Percentiles rank a stretch among this genome's conserved stretches.
These are phyloP conservation scores for Furcifer pardalis DNA, from an alignment of 2,797 vertebrate species.

Conservation along the genomic window DNA sequence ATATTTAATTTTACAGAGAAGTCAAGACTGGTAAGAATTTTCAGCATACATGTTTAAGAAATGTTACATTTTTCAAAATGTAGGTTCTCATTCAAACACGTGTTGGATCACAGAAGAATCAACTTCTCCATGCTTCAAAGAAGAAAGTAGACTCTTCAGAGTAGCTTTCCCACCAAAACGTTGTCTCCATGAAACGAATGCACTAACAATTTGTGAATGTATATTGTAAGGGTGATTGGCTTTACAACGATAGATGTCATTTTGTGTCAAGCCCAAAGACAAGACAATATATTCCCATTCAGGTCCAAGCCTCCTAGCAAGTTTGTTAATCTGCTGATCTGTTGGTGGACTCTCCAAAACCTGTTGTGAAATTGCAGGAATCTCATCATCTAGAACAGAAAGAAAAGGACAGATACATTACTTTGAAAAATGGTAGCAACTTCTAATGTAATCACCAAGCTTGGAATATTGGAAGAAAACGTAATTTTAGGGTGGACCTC, in stretches of 20 bases:
- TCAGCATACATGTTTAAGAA: too few species aligned
- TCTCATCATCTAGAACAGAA: constrained; percentile 64
- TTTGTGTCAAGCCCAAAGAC: constrained; percentile 84
- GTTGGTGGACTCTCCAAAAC: constrained; percentile 81
- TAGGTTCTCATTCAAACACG: constrained; percentile 72
- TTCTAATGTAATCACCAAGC: not conserved
- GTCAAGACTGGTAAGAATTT: too few species aligned
- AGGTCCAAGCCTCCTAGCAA: constrained; percentile 81
- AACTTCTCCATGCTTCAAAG: constrained; percentile 77
- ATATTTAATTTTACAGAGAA: not conserved
- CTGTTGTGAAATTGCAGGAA: constrained; percentile 61
- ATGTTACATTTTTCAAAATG: not conserved
- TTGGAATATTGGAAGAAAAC: constrained; percentile 24
- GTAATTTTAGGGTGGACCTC: not conserved
- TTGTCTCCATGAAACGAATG: constrained; percentile 87
- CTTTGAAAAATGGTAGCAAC: constrained; percentile 14
- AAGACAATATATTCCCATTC: constrained; percentile 88
- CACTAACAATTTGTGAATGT: constrained; percentile 84
- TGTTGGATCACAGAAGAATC: constrained; percentile 80
- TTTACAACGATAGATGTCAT: constrained; percentile 86
- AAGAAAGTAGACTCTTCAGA: constrained; percentile 73
- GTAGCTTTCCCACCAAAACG: constrained; percentile 82
- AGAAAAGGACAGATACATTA: not conserved
- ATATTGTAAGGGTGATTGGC: constrained; percentile 80
- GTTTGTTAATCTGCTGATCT: constrained; percentile 84